Base-by-base conservation (phyloP, 2,888 invertebrate genomes). In the Lymantria dispar region DNA sequence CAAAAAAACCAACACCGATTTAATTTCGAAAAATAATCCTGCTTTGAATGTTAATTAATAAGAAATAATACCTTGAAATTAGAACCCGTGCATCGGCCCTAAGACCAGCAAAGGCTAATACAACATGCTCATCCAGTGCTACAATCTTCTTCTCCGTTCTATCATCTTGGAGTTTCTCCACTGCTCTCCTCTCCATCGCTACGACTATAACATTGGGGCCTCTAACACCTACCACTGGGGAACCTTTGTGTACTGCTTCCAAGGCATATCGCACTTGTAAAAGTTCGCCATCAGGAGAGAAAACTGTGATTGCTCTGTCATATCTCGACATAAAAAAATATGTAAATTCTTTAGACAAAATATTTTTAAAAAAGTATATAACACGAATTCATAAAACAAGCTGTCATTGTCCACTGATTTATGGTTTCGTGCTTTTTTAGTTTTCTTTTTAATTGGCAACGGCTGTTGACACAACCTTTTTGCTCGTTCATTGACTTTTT, bases 191-290 rank as follows among this genome's bases (percentile, higher is more conserved):
- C 83, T 99, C 98, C 0, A 98, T 99, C 1, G 98, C 99, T 33
- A 99, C 91, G 13, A 99, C 98, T n/a, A 99, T 97, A 48, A 96
- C 95, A 74, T 96, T 94, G 44, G 94, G 92, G 1, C 99, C 99
- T 54, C 97, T 92, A 2, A 99, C 96, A 41, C 98, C 99, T 52
- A 99, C 97, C 95, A 98, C 79, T 43, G 81, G 77, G 39, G 74
- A 76, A 45, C 99, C 99, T 82, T 97, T 98, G 62, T 97, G 95
- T 8, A 99, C 99, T 14, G 99, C 99, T 92, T 99, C 99, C 83
- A 99, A 98, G 7, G 99, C 99, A 86, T 99, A 99, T 92, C 99
- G 98, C 0, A 77, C 99, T 91, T 99, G 99, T 57, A 99, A 94
- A 51, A 99, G 92, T 91, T 99, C 98, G 0, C 99, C 99, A 85